Conservation (phyloP, 2,113 vertebrate genomes). For the Protomyctophum bolini region DNA sequence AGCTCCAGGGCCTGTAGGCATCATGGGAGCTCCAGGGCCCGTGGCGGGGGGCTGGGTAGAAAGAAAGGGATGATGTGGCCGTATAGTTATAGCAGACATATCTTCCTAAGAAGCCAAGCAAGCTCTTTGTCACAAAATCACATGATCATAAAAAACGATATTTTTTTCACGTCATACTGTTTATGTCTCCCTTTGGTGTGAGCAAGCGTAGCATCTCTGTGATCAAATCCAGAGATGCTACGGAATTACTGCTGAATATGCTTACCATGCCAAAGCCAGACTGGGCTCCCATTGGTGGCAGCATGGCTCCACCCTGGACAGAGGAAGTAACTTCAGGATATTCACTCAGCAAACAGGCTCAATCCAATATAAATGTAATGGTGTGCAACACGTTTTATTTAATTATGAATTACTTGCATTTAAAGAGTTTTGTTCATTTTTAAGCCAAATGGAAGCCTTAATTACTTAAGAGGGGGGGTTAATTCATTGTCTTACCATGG, state of each 20-base stretch:
- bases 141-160: too few species aligned
- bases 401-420: too few species aligned
- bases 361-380: too few species aligned
- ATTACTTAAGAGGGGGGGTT: neutral
- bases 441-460: neutral
- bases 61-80: neutral
- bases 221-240: neutral
- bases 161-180: too few species aligned
- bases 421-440: too few species aligned
- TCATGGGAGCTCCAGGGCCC: slow-evolving; percentile 88
- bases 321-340: neutral
- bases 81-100: too few species aligned
- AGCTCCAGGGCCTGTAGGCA: too few species aligned
- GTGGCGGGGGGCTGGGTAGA: slow-evolving; percentile 83
- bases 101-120: too few species aligned
- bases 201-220: too few species aligned
- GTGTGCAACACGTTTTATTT: too few species aligned
- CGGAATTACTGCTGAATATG: neutral
- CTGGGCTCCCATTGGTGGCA: slow-evolving; percentile 81
- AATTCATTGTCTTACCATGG: slow-evolving; percentile 79
- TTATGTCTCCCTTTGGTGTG: too few species aligned
- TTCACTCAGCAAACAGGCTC: neutral
- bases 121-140: too few species aligned
- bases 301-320: slow-evolving; percentile 66
- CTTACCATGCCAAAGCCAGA: slow-evolving; percentile 93